phyloP scores from a whole-genome alignment of 1,140 invertebrate genomes.

The Drosophila insularis region DNA sequence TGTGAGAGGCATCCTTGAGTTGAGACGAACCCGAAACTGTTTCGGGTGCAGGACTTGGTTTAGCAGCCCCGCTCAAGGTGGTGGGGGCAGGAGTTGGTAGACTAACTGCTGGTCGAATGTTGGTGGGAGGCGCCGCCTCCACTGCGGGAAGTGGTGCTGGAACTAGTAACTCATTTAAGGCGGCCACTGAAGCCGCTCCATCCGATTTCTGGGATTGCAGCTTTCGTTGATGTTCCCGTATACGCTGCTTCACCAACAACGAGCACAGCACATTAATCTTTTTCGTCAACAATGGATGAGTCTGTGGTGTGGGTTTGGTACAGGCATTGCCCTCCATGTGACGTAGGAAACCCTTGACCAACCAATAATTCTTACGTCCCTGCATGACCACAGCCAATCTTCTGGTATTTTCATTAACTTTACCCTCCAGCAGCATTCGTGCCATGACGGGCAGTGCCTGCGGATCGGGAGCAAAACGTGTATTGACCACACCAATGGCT shows the following conservation, averaged over 20 bases:
- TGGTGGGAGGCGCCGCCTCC: too few species aligned
- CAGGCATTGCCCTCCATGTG: conserved; percentile 65
- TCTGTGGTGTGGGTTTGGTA: conserved; percentile 70
- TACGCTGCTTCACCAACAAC: conserved; percentile 68
- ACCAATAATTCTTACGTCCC: conserved; percentile 69
- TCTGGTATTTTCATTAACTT: conserved; percentile 49
- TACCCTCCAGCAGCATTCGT: conserved; percentile 57
- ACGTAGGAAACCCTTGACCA: conserved; percentile 72
- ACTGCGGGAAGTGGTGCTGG: not conserved
- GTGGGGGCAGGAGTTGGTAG: not conserved
- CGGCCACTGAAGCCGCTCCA: not conserved
- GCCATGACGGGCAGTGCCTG: conserved; percentile 57
- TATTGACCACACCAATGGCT: conserved; percentile 67
- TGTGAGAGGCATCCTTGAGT: conserved; percentile 11
- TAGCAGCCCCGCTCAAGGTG: not conserved
- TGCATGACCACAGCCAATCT: conserved; percentile 76
- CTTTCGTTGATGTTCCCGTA: conserved; percentile 54
- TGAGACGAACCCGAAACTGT: too few species aligned
- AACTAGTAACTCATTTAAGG: not conserved
- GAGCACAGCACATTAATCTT: conserved; percentile 77
- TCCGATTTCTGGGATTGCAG: not conserved
- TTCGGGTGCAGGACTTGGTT: too few species aligned
- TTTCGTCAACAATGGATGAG: conserved; percentile 71
- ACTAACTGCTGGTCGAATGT: not conserved
- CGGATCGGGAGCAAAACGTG: conserved; percentile 44